phyloP scores from a whole-genome alignment of 2,797 vertebrate species.

The Dallia pectoralis region DNA sequence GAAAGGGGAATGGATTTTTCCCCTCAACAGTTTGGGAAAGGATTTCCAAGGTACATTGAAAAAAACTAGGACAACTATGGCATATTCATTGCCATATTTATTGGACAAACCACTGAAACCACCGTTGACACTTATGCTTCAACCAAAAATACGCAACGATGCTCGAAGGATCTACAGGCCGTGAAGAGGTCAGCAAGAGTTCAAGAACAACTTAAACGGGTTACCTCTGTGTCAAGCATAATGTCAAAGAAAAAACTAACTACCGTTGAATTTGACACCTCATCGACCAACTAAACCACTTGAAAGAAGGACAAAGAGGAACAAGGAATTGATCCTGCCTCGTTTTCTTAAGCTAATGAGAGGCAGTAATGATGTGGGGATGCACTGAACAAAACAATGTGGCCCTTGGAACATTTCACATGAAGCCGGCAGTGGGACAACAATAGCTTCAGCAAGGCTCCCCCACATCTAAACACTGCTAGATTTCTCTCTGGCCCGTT shows the following conservation, averaged over 20 bases:
- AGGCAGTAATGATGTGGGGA: slow-evolving; percentile 7
- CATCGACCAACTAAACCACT: background rate
- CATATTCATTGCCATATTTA: too few species aligned
- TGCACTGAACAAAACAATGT: slow-evolving; percentile 59
- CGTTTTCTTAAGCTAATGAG: slow-evolving; percentile 28
- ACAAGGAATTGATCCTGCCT: slow-evolving; percentile 10
- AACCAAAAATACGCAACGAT: background rate
- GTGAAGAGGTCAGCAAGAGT: slow-evolving; percentile 6
- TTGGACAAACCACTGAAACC: background rate
- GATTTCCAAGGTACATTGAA: background rate
- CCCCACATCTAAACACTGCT: slow-evolving; percentile 64
- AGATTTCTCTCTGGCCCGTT: slow-evolving; percentile 72
- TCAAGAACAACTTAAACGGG: background rate
- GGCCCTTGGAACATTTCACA: slow-evolving; percentile 60
- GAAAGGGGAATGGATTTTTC: background rate
- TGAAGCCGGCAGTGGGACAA: slow-evolving; percentile 50
- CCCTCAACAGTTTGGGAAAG: background rate
- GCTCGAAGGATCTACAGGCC: slow-evolving; percentile 7
- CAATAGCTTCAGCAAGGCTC: slow-evolving; percentile 63
- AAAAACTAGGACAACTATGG: background rate
- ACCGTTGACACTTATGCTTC: background rate
- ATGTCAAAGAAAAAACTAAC: slow-evolving; percentile 6
- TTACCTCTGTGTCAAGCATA: background rate
- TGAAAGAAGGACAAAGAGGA: background rate
- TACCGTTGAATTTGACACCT: background rate